A percentile compares a stretch with the other conserved stretches of the same genome.
phyloP scores from a whole-genome alignment of 2,113 vertebrate genomes.

The Callipepla squamata region DNA sequence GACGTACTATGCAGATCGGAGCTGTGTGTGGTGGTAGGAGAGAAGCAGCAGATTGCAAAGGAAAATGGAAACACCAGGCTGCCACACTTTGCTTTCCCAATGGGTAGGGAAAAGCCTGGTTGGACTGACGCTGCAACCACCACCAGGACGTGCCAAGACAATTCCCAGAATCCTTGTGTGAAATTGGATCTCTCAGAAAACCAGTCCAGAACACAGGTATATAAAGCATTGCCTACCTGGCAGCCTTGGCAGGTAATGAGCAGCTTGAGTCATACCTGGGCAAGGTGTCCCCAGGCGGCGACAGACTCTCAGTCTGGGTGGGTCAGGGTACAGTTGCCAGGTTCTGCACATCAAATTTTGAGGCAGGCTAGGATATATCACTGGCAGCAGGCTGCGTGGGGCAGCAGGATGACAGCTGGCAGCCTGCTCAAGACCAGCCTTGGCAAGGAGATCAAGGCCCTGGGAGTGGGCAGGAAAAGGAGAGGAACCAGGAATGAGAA shows the following conservation, averaged over 20 bases:
- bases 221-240: neutral
- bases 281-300: neutral
- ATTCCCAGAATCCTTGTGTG: neutral
- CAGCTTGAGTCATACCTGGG: conserved; percentile 32
- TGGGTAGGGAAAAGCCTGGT: neutral
- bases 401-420: neutral
- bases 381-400: neutral
- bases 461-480: conserved; percentile 1
- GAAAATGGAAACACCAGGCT: neutral
- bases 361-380: neutral
- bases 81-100: neutral
- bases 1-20: accelerated
- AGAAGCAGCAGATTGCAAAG: neutral
- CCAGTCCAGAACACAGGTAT: neutral
- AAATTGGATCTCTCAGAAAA: conserved; percentile 13
- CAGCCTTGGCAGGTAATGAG: neutral
- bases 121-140: neutral
- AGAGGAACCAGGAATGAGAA: conserved; percentile 21
- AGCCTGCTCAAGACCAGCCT: neutral
- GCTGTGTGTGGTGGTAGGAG: neutral
- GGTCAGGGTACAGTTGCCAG: conserved; percentile 1
- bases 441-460: conserved; percentile 50
- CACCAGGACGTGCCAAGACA: neutral
- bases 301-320: conserved; percentile 15
- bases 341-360: neutral